phyloP scores from a whole-genome alignment of 2,888 invertebrate genomes.

The Cerceris rybyensis region DNA sequence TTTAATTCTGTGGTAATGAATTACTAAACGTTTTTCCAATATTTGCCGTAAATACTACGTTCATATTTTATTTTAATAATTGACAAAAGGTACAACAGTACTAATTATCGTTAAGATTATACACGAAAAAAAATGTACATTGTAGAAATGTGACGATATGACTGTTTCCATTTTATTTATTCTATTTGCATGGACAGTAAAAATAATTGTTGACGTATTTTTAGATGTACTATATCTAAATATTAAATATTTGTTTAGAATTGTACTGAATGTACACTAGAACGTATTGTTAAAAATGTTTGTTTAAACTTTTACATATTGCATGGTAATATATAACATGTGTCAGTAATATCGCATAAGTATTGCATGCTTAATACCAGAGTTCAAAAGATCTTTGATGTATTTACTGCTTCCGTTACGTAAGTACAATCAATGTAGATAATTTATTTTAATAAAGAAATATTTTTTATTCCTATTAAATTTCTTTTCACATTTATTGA shows the following conservation, averaged over 20 bases:
- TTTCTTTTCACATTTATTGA: too few relatives aligned
- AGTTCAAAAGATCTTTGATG: conserved; percentile 40
- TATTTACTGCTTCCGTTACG: conserved; percentile 39
- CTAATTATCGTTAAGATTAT: too few relatives aligned
- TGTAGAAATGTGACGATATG: too few relatives aligned
- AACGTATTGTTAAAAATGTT: neutral
- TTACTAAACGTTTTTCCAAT: too few relatives aligned
- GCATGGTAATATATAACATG: conserved; percentile 43
- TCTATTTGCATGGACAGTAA: too few relatives aligned
- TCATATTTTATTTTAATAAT: too few relatives aligned
- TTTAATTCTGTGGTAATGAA: too few relatives aligned
- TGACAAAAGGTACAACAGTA: too few relatives aligned
- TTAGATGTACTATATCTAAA: neutral
- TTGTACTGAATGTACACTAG: conserved; percentile 5
- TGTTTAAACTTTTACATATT: conserved; percentile 5
- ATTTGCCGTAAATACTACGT: too few relatives aligned
- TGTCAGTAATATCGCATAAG: conserved; percentile 23
- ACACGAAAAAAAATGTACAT: too few relatives aligned
- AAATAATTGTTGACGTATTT: neutral
- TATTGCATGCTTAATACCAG: conserved; percentile 50
- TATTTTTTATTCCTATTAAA: too few relatives aligned
- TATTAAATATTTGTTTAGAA: neutral
- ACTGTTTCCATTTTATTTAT: too few relatives aligned
- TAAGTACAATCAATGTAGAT: conserved; percentile 44
- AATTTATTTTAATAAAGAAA: conserved; percentile 5